Conservation (phyloP, 2,113 vertebrate species). For the Thalassarche chlororhynchos region DNA sequence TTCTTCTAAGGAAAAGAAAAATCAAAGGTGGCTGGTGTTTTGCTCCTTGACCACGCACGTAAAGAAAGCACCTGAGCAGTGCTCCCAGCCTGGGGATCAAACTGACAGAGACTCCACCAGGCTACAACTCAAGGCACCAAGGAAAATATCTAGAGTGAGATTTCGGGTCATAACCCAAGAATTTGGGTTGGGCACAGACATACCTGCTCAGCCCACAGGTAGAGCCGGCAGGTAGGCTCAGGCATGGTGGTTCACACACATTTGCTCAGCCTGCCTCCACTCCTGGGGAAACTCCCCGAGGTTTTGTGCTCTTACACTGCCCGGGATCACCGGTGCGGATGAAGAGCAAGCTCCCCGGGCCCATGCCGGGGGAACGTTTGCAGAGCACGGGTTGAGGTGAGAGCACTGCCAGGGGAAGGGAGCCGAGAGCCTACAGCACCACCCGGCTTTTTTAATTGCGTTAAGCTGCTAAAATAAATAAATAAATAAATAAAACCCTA, state of each 20-base stretch:
- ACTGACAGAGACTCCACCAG: not conserved
- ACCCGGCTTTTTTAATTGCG: not conserved
- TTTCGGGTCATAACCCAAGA: not conserved
- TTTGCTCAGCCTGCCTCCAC: not conserved
- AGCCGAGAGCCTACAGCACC: not conserved
- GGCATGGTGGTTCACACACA: not conserved
- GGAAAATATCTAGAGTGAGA: not conserved
- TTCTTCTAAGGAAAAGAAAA: not conserved
- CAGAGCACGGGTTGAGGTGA: not conserved
- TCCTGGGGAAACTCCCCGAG: not conserved
- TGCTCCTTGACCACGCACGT: not conserved
- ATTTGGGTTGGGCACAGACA: not conserved
- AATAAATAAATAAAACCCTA: not conserved
- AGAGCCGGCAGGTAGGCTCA: not conserved
- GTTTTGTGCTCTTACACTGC: not conserved
- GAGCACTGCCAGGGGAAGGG: not conserved
- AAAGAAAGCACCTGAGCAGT: not conserved
- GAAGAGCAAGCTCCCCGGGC: not conserved
- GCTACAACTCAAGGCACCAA: not conserved
- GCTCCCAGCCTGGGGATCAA: not conserved
- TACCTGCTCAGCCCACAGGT: not conserved
- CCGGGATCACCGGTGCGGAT: accelerated
- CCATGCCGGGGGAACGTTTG: accelerated
- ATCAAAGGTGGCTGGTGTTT: not conserved
- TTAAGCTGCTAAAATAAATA: not conserved